Conservation (phyloP, 2,113 vertebrate species). For the Mustelus asterias region DNA sequence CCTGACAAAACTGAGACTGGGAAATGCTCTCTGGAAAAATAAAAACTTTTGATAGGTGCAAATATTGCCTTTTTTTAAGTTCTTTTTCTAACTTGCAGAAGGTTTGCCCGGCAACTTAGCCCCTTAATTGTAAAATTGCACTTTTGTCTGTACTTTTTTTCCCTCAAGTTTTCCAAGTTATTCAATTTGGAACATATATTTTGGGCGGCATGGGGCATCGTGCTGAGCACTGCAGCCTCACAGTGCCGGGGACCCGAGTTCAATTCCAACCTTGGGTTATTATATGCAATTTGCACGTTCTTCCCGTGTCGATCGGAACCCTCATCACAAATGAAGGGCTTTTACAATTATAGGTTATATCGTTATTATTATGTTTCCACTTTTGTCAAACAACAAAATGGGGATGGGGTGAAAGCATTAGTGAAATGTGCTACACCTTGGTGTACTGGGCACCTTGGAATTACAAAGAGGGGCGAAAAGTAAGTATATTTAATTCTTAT, state of each 20-base stretch:
- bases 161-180: not conserved
- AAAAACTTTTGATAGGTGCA: not conserved
- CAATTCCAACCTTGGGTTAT: too few species aligned
- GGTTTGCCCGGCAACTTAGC: not conserved
- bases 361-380: not conserved
- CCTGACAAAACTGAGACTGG: not conserved
- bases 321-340: not conserved
- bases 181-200: not conserved
- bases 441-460: not conserved
- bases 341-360: not conserved
- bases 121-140: not conserved
- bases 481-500: not conserved
- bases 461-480: not conserved
- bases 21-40: not conserved
- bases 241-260: too few species aligned
- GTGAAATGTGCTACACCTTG: not conserved
- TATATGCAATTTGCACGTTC: too few species aligned
- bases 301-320: not conserved
- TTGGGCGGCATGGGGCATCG: too few species aligned
- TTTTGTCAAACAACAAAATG: not conserved
- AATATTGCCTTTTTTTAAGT: not conserved
- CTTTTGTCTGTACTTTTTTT: not conserved
- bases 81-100: not conserved
- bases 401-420: not conserved
- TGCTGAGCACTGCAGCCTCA: too few species aligned